Conservation (phyloP, 2,113 vertebrate genomes). For the Anolis carolinensis region DNA sequence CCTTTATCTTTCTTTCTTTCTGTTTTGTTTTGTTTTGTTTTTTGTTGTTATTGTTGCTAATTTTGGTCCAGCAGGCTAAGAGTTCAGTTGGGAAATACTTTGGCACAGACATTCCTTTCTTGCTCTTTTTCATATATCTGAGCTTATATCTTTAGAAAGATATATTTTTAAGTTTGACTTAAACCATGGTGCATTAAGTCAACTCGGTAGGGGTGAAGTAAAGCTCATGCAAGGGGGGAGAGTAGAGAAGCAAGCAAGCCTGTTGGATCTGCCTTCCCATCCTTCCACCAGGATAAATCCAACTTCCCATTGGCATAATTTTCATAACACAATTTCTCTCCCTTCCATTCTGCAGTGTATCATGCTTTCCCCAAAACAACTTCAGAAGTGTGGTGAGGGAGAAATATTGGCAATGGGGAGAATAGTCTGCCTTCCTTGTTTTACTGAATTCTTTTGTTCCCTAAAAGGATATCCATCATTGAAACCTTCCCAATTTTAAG, state of each 20-base stretch:
- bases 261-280: background rate
- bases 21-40: too few relatives aligned
- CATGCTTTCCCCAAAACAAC: background rate
- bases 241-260: background rate
- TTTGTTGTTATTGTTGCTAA: too few relatives aligned
- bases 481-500: background rate
- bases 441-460: background rate
- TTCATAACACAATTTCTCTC: background rate
- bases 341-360: background rate
- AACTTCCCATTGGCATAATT: background rate
- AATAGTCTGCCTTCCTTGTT: background rate
- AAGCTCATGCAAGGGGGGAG: background rate
- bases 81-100: background rate
- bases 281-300: background rate
- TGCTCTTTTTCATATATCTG: background rate
- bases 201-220: background rate
- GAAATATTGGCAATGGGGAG: too few relatives aligned
- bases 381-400: background rate
- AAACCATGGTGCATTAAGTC: background rate
- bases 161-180: background rate
- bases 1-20: background rate
- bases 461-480: background rate
- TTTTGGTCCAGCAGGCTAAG: background rate
- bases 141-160: background rate
- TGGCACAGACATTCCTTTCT: background rate